Base-by-base conservation (phyloP, 2,888 invertebrate genomes). In the Napeogenes sylphis region DNA sequence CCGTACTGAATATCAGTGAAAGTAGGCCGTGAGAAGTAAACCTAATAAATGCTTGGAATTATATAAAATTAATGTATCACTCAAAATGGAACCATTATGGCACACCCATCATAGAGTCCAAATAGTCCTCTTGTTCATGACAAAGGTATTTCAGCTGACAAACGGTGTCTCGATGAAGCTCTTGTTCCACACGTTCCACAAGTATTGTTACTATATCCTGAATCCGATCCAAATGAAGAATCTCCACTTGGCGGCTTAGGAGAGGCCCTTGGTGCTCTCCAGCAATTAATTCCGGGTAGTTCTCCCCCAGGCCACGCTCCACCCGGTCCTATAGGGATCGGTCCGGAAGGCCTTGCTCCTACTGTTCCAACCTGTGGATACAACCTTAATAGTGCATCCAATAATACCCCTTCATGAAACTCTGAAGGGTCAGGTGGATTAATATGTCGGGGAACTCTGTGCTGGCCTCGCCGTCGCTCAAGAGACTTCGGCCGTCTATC, bases 171-270 rank as follows among this genome's bases (percentile, higher is more conserved):
- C 12, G 91, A 92, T 3, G 92, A 92, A 4, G 92, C 92, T 59
- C 93, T 84, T 2, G 93, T 93, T 12, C 94, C 94, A 54, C 75
- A 75, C 0, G 94, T 95, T 2, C 94, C 94, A 68, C 93, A 93
- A 4, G 94, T 95, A 75, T 94, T 94, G 83, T 96, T 95, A 82
- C 96, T 96, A 84, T 96, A 96, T 10, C 96, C 96, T 55, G 96
- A 96, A 84, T 96, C 96, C 8, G 96, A 96, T 42, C 96, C 96
- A 71, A 96, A 94, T 4, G 95, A 95, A 4, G 95, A 95, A 75
- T 95, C 94, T 70, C 93, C 93, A 67, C 93, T 93, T 60, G 93
- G 93, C 51, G 93, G 93, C 74, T 93, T 93, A 2, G 92, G 92
- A 46, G 91, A 89, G 2, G 86, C 87, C 68, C 85, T 80, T 32